Evolutionary conservation across 2,797 vertebrate species (phyloP).

Genomic region (Falco novaeseelandiae): DNA sequence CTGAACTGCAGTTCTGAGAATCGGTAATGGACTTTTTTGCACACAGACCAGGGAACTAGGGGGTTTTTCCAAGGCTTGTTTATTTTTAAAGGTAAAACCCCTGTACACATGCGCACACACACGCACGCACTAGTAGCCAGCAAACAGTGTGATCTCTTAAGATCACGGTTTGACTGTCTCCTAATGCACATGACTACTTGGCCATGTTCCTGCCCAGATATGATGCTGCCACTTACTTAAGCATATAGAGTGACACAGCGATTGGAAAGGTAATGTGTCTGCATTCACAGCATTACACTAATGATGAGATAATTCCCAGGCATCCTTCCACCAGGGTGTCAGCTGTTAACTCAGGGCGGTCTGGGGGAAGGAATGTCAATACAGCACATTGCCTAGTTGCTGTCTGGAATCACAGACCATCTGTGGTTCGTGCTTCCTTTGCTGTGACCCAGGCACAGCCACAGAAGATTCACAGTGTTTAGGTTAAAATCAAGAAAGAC

Average conservation of each 20-base stretch:
- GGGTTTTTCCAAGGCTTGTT: background rate
- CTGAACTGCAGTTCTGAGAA: conserved; percentile 23
- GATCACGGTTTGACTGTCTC: background rate
- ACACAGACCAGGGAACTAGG: background rate
- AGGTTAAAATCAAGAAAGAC: background rate
- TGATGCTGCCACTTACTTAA: background rate
- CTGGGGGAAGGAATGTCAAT: background rate
- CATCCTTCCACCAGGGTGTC: background rate
- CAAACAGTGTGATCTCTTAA: background rate
- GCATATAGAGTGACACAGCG: background rate
- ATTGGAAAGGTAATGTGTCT: background rate
- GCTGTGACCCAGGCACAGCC: background rate
- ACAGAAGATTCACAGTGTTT: background rate
- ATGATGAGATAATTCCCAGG: background rate
- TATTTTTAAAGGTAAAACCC: background rate
- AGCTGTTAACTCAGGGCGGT: background rate
- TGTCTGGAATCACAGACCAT: background rate
- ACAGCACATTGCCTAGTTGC: background rate
- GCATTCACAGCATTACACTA: background rate
- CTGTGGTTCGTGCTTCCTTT: background rate
- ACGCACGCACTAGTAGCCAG: background rate
- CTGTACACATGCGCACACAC: background rate
- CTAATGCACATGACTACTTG: background rate
- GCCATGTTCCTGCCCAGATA: background rate
- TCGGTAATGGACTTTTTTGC: background rate